A percentile compares a stretch with the other conserved stretches of the same genome.
Evolutionary conservation across 2,113 vertebrate genomes (phyloP).

Genomic region (Charina bottae): DNA sequence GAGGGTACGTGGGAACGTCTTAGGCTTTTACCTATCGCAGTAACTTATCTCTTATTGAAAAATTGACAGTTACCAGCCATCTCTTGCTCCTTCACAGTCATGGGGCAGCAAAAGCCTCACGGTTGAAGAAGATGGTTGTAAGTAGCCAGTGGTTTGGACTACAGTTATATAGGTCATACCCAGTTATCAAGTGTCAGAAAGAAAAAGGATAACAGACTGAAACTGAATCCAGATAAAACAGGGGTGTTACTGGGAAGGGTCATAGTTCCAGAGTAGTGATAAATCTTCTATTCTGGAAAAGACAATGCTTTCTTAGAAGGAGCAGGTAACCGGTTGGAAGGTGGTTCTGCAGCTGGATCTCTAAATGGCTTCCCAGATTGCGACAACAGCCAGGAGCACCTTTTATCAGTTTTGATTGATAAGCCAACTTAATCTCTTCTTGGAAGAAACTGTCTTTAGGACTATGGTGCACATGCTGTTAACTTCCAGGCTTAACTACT

Average conservation of each 20-base stretch:
- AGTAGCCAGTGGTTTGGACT: not conserved
- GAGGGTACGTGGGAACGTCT: not conserved
- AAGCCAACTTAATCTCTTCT: not conserved
- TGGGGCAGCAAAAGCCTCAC: not conserved
- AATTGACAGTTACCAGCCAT: not conserved
- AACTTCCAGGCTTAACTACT: not conserved
- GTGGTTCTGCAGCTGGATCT: not conserved
- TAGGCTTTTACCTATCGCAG: not conserved
- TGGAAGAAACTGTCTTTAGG: not conserved
- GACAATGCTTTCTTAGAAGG: not conserved
- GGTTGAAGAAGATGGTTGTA: not conserved
- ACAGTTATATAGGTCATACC: not conserved
- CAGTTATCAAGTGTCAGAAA: not conserved
- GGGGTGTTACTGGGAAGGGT: not conserved
- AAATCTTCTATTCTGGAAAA: not conserved
- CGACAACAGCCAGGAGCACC: not conserved
- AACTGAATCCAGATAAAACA: not conserved
- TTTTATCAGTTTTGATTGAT: not conserved
- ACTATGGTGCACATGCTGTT: not conserved
- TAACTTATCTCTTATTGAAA: not conserved
- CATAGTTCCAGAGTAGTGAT: not conserved
- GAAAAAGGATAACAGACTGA: not conserved
- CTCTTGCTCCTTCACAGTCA: not conserved
- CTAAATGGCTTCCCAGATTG: not conserved
- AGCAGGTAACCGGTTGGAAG: not conserved